Base-by-base conservation (phyloP, 2,888 invertebrate species). In the Sesia apiformis region DNA sequence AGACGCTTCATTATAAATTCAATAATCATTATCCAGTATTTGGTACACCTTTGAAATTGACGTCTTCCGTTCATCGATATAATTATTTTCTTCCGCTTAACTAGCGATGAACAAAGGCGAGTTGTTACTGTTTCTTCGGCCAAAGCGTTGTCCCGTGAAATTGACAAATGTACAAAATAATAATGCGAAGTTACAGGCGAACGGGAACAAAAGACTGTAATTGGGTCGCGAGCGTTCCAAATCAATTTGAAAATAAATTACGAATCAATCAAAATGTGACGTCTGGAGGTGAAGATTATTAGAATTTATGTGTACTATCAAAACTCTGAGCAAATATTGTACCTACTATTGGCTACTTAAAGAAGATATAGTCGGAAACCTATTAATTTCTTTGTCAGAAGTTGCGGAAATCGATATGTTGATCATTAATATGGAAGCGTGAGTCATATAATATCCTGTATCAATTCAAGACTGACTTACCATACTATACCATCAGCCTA, bases 11-110 rank as follows among this genome's bases (percentile, higher is more conserved):
- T 23, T 23, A 23, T 23, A 23, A 23, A 23, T 23, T 23, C 23
- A 23, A 23, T 23, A 7, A 4, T 46, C 46, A 23, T 46, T 46
- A 46, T 46, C 7, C 41, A 23, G 23, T 23, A 2, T 23, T 23
- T 23, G 23, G 23, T 23, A n/a, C n/a, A n/a, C 23, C 0, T 8
- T 46, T 7, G 23, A 46, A 46, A 46, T 8, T 46, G 46, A 46
- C n/a, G 46, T 7, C 50, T 71, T 70, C 72, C 70, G 76, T 74
- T 75, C 70, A 62, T 72, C 67, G 63, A 62, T 61, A 69, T 76
- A 82, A 82, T 82, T 81, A 81, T 81, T 81, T 78, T 80, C 78
- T 78, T 82, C 72, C 81, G 80, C 77, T 78, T 68, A 81, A 80
- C 68, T 76, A 74, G 68, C 60, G 63, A 56, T 59, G 73, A 78